Evolutionary conservation across 2,888 invertebrate species (phyloP), one percentile per base, ranked within the genome.

Genomic region (Aphrophora alni): DNA sequence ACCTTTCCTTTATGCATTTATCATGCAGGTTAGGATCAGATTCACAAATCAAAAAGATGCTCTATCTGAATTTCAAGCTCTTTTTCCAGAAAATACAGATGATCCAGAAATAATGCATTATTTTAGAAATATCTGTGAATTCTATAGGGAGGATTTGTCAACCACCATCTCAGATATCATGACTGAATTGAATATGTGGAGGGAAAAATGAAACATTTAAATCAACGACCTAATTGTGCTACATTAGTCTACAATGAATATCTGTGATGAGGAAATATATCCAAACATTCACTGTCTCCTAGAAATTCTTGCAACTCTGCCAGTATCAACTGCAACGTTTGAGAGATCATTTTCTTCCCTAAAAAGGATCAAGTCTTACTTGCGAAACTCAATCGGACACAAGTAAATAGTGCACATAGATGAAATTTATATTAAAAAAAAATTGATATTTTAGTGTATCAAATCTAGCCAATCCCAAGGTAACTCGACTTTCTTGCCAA

Each of bases 281-380:
- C 80, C 77, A 24, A 82, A 81, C 21, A 74, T 82, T 71, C 28
- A 80, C 73, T 76, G 73, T 26, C 81, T 84, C n/a, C 70, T 84
- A 44, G 75, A 82, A 70, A 82, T 82, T n/a, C 38, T 84, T 12
- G 73, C 72, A 10, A 81, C 79, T 10, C 75, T 83, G 17, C 82
- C 82, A 0, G 83, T 83, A 44, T 81, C 83, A 8, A 82, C 84
- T 17, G 72, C 80, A 33, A 82, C 82, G 8, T 76, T 81, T 59
- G 82, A 84, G 73, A 79, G 82, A 77, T 80, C 75, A 38, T 84
- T 76, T 75, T 83, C 82, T 26, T 70, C 59, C 38, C 44, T 81
- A 27, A 77, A 81, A 78, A 38, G 82, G 71, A 33, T 82, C 69
- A 79, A 83, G 71, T 78, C 79, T 24, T 81, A 80, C 38, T 28